Conservation (phyloP, 2,113 vertebrate species). For the Ceyx cyanopectus region DNA sequence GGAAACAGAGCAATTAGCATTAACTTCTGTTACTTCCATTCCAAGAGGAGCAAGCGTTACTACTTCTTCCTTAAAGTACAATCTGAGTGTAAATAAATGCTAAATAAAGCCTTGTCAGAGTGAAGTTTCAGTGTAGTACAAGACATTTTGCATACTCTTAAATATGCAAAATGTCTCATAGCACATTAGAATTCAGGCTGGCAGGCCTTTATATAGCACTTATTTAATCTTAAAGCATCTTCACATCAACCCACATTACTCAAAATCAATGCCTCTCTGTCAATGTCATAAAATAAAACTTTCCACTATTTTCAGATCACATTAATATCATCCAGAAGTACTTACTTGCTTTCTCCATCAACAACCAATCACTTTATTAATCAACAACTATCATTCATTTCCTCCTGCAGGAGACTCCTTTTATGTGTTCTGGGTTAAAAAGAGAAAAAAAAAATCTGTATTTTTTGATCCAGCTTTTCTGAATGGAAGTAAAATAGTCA, state of each 20-base stretch:
- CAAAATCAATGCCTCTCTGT: slow-evolving; percentile 75
- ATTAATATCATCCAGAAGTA: slow-evolving; percentile 60
- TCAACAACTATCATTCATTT: neutral
- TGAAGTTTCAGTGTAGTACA: slow-evolving; percentile 73
- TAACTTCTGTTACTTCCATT: slow-evolving; percentile 56
- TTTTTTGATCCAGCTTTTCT: slow-evolving; percentile 13
- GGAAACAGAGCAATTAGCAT: slow-evolving; percentile 16
- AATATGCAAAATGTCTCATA: slow-evolving; percentile 79
- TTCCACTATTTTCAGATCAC: slow-evolving; percentile 75
- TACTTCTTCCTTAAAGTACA: slow-evolving; percentile 67
- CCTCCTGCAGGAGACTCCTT: neutral
- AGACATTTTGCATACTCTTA: slow-evolving; percentile 79
- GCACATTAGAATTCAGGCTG: slow-evolving; percentile 78
- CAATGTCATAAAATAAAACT: slow-evolving; percentile 79
- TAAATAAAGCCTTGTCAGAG: slow-evolving; percentile 80
- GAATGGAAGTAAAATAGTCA: neutral
- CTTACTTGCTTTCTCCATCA: slow-evolving; percentile 61
- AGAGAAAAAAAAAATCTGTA: neutral
- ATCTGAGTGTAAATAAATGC: slow-evolving; percentile 73
- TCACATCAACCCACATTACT: slow-evolving; percentile 76
- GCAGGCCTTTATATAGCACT: slow-evolving; percentile 83
- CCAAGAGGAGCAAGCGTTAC: slow-evolving; percentile 13
- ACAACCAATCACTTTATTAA: neutral
- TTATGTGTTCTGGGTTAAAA: neutral
- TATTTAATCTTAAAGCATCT: slow-evolving; percentile 80